Evolutionary conservation across 2,888 invertebrate genomes (phyloP), one percentile per base, ranked within the genome.

Genomic region (Halictus quadricinctus): DNA sequence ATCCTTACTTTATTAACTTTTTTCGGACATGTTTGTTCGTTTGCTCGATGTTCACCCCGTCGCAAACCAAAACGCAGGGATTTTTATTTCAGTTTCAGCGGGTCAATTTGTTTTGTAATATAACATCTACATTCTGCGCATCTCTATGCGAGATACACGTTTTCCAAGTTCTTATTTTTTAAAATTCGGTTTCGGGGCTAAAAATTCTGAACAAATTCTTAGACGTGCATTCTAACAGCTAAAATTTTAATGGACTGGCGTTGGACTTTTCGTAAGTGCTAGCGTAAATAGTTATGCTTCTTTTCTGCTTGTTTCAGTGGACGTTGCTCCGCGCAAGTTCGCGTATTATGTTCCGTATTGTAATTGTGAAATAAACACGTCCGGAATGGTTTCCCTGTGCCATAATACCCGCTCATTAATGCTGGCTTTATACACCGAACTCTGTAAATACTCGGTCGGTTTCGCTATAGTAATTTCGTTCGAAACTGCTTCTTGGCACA

Each of bases 401-500:
- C 21, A 46, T 29, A 75, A 72, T 36, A 18, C 29, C 29, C 13
- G 10, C 75, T 46, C 25, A 21, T 64, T 58, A 64, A 18, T 46
- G 29, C 60, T 29, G 18, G 12, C 48, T 66, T 7, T 50, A 48
- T 48, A 76, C 48, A 36, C 36, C 36, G 21, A 64, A 50, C 69
- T 69, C 64, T 50, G 48, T 72, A 69, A 48, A 50, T 76, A 50
- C 69, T 69, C 41, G 66, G n/a, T 12, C 69, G 13, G n/a, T 13
- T 36, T 66, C 13, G n/a, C 66, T 41, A 60, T 60, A 48, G 13
- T 50, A 48, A 69, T 66, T 50, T 41, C 66, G 69, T 41, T 69
- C 50, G 50, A 69, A 76, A 66, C 29, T 76, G 43, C n/a, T 36
- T 76, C 66, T 50, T n/a, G 5, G 48, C n/a, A 69, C n/a, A 69